Evolutionary conservation across 2,113 vertebrate genomes (phyloP).

Genomic region (Pelusios castaneus): DNA sequence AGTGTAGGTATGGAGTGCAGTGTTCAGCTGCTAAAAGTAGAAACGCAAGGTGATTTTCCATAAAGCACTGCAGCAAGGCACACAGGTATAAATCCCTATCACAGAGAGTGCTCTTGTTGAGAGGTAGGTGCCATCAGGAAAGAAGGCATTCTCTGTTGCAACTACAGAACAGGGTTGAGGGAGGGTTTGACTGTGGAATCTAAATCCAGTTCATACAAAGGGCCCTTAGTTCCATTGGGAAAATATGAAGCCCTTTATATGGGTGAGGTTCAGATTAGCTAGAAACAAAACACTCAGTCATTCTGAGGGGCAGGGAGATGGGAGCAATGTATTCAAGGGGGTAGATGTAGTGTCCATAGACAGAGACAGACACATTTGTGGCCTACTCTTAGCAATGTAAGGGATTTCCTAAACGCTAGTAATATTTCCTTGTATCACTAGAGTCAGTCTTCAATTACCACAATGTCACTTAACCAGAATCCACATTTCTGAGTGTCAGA

Average conservation of each 20-base stretch:
- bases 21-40: background rate
- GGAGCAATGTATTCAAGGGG: background rate
- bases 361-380: background rate
- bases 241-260: background rate
- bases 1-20: background rate
- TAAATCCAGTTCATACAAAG: background rate
- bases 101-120: background rate
- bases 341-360: accelerated
- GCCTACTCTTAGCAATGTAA: background rate
- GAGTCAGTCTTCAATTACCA: background rate
- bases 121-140: background rate
- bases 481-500: background rate
- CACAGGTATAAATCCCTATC: background rate
- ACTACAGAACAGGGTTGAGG: background rate
- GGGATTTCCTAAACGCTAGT: background rate
- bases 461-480: accelerated
- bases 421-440: background rate
- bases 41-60: background rate
- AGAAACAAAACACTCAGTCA: background rate
- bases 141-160: background rate
- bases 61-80: background rate
- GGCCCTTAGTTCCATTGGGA: accelerated
- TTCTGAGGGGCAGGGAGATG: background rate
- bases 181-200: background rate
- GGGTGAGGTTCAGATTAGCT: background rate